Evolutionary conservation across 2,797 vertebrate genomes (phyloP), one percentile per base, ranked within the genome.

Genomic region (Tragelaphus eurycerus): DNA sequence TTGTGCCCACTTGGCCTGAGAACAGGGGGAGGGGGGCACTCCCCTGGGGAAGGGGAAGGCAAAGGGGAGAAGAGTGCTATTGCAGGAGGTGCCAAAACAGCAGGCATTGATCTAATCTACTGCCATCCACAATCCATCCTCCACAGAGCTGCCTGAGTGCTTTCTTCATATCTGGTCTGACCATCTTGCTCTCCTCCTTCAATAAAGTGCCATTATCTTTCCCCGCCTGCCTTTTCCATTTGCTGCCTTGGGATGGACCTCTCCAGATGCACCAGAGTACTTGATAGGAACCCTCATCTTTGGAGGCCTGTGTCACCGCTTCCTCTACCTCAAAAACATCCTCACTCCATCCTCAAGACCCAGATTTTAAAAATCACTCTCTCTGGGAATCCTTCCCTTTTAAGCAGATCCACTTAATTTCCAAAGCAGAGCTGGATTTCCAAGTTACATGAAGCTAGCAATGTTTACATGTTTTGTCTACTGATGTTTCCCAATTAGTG

Each of bases 101-200:
- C 52, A 57, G 34, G 34, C 7, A 0, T 6, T 27, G 0, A 11
- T 86, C 62, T 31, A 12, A n/a, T 3, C 29, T 3, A 19, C 38
- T 12, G 29, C 46, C 25, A 43, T 34, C 46, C 62, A 54, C 34
- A 60, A 9, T 5, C 34, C 21, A 2, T 19, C 29, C 76, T 59
- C 76, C 34, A 15, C n/a, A 23, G 55, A 43, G 59, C 94, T 21
- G 27, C 82, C 64, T 1, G 12, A 82, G 57, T 54, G 21, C 34
- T 29, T 50, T 14, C 90, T 83, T 60, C 57, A 31, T 27, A 67
- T 25, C 6, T 82, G 48, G 34, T 9, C n/a, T 78, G 57, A 62
- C 55, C 8, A 1, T 7, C 13, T 48, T 2, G 11, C 25, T 31
- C 67, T 6, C 7, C 27, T 85, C 48, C n/a, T 81, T 25, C 48